These are phyloP conservation scores for Brachylomia viminalis DNA, from an alignment of 2,888 invertebrate genomes.

Conservation along the genomic window DNA sequence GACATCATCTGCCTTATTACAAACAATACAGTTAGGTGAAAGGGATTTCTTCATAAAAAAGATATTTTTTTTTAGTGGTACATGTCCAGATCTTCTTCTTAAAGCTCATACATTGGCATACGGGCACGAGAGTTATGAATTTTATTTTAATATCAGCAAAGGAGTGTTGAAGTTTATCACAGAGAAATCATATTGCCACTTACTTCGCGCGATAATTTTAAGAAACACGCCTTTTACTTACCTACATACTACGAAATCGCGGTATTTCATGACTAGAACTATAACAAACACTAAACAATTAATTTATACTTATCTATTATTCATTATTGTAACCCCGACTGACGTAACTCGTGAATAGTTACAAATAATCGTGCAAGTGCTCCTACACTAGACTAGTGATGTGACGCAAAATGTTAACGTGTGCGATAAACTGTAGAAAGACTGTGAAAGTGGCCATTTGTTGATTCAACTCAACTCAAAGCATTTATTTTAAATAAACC, in stretches of 20 bases:
- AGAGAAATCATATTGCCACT: neutral
- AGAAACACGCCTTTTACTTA: neutral
- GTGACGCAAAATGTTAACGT: constrained; percentile 35
- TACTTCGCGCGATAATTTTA: neutral
- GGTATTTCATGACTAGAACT: constrained; percentile 16
- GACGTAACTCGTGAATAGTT: constrained; percentile 4
- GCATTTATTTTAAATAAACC: too few relatives aligned
- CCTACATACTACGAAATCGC: neutral
- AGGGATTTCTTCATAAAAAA: too few relatives aligned
- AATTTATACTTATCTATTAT: constrained; percentile 13
- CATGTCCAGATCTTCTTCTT: too few relatives aligned
- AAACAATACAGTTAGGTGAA: too few relatives aligned
- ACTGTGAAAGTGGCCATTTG: constrained; percentile 24
- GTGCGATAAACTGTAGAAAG: constrained; percentile 24
- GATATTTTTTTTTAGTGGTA: too few relatives aligned
- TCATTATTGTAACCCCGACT: constrained; percentile 12
- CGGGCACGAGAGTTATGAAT: too few relatives aligned
- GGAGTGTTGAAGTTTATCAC: neutral
- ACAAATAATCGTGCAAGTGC: constrained; percentile 14
- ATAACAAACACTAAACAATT: constrained; percentile 7
- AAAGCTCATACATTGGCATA: too few relatives aligned
- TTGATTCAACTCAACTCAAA: too few relatives aligned
- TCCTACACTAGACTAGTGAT: constrained; percentile 10
- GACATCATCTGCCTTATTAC: too few relatives aligned
- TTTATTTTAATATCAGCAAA: neutral